phyloP scores from a whole-genome alignment of 1,140 invertebrate genomes.

The Asobara japonica region DNA sequence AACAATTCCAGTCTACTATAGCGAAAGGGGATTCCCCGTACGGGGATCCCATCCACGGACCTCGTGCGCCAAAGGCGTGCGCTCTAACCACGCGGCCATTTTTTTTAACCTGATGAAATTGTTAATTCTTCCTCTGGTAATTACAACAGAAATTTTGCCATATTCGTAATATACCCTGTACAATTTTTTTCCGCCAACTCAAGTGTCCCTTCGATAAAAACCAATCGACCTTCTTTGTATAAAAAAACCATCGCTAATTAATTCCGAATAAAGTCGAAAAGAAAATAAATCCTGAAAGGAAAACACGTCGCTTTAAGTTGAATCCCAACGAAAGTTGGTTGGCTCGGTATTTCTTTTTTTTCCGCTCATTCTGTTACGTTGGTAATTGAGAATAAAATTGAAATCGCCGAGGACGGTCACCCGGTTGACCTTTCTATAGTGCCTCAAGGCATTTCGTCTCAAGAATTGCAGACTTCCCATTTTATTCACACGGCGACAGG shows the following conservation, averaged over 20 bases:
- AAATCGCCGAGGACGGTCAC: slow-evolving; percentile 9
- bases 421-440: slow-evolving; percentile 25
- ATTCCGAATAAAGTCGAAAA: background rate
- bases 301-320: background rate
- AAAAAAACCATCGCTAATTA: background rate
- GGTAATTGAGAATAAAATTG: background rate
- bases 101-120: no score
- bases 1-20: no score
- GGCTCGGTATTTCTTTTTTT: no score
- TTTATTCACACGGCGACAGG: background rate
- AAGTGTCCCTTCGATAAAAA: background rate
- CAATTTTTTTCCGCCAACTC: no score
- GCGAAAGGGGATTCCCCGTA: no score
- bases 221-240: background rate
- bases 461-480: background rate
- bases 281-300: slow-evolving; percentile 6
- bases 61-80: no score
- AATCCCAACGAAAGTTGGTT: slow-evolving; percentile 14
- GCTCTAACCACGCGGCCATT: no score
- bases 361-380: no score
- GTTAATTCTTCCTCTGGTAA: no score
- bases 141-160: no score
- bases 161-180: no score
- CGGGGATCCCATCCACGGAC: no score
- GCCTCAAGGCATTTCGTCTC: background rate